Evolutionary conservation across 2,888 invertebrate species (phyloP).

Genomic region (Ectropis crepuscularia): DNA sequence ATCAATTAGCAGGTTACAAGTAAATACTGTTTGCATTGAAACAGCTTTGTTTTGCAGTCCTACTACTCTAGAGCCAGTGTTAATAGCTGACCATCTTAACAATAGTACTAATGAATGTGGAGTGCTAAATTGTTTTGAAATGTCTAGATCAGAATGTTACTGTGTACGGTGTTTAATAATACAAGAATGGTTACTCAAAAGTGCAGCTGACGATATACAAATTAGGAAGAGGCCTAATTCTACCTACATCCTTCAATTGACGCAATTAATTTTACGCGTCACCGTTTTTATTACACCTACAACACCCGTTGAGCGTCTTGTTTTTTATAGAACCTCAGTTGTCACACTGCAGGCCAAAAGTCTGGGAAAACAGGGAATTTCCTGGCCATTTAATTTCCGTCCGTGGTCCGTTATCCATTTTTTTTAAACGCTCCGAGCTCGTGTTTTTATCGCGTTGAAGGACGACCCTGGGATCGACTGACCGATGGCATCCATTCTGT

Average conservation of each 20-base stretch:
- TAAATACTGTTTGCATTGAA: conserved; percentile 27
- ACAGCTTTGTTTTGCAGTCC: conserved; percentile 28
- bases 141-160: conserved; percentile 30
- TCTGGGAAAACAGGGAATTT: no score
- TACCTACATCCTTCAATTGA: conserved; percentile 11
- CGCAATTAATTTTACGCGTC: conserved; percentile 3
- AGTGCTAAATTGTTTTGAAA: conserved; percentile 48
- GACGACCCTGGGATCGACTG: no score
- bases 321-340: background rate
- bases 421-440: no score
- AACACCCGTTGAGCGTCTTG: background rate
- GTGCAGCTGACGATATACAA: conserved; percentile 22
- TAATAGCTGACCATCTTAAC: conserved; percentile 31
- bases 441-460: no score
- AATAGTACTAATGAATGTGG: conserved; percentile 46
- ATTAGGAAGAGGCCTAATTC: conserved; percentile 36
- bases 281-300: background rate
- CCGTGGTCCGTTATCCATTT: no score
- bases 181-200: conserved; percentile 10
- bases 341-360: no score
- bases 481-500: no score
- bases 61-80: conserved; percentile 36
- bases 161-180: background rate
- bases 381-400: no score
- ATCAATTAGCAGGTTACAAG: conserved; percentile 6